Percentiles rank a stretch among this genome's conserved stretches.
These are phyloP conservation scores for Rutpela maculata DNA, from an alignment of 2,888 invertebrate genomes.

Conservation along the genomic window DNA sequence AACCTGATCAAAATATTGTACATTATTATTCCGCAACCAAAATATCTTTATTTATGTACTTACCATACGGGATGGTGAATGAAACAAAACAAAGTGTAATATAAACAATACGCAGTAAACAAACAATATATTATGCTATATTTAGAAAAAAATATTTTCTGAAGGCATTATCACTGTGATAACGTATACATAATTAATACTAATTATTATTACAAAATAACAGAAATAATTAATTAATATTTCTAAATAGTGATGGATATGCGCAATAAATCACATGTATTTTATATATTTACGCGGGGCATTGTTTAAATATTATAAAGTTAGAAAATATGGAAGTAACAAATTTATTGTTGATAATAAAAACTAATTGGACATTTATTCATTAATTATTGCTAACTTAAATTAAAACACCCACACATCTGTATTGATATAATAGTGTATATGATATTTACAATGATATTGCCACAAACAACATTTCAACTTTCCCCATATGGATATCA, in stretches of 20 bases:
- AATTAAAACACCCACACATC: slow-evolving; percentile 13
- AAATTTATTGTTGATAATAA: slow-evolving; percentile 5
- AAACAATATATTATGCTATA: slow-evolving; percentile 24
- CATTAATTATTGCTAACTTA: slow-evolving; percentile 11
- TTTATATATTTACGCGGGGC: not conserved
- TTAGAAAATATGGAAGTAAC: not conserved
- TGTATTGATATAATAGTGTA: slow-evolving; percentile 13
- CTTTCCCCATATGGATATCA: slow-evolving; percentile 12
- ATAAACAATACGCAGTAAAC: slow-evolving; percentile 11
- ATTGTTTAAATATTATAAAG: not conserved
- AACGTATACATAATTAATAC: slow-evolving; percentile 32
- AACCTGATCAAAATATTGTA: no score
- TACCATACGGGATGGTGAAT: not conserved
- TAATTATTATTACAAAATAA: slow-evolving; percentile 36
- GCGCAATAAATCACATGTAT: slow-evolving; percentile 18
- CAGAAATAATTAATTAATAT: slow-evolving; percentile 28
- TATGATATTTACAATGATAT: slow-evolving; percentile 25
- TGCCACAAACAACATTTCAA: not conserved
- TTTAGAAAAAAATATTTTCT: slow-evolving; percentile 26
- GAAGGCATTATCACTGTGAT: slow-evolving; percentile 21
- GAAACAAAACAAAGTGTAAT: slow-evolving; percentile 17
- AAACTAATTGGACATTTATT: slow-evolving; percentile 12
- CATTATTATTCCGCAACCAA: not conserved
- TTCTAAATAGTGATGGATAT: slow-evolving; percentile 15
- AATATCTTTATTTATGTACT: not conserved